phyloP scores from a whole-genome alignment of 2,113 vertebrate species.

The Callithrix jacchus region DNA sequence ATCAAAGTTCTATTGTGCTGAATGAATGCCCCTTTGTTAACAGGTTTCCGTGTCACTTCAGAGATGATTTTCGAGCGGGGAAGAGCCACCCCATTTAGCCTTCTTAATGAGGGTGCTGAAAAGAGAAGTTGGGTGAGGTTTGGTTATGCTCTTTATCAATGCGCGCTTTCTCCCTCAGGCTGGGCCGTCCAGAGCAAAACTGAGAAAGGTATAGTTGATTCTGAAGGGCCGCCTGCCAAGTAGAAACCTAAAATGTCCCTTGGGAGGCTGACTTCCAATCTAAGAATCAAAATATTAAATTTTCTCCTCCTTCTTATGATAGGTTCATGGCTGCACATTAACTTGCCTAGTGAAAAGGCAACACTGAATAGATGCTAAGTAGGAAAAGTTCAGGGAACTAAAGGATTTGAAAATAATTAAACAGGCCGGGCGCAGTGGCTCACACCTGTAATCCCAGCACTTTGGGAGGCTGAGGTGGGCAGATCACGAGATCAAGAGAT shows the following conservation, averaged over 20 bases:
- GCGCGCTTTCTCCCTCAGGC: neutral
- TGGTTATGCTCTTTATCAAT: neutral
- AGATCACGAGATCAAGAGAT: too few relatives aligned
- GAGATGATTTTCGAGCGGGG: slow-evolving; percentile 50
- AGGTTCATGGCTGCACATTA: neutral
- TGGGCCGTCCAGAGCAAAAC: neutral
- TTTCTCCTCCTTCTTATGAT: neutral
- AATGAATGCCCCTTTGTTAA: slow-evolving; percentile 55
- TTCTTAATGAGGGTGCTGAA: slow-evolving; percentile 35
- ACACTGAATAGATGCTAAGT: neutral
- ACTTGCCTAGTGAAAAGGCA: neutral
- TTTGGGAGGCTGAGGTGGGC: too few relatives aligned
- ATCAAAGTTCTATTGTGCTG: slow-evolving; percentile 48
- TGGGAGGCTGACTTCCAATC: neutral
- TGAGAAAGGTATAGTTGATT: neutral
- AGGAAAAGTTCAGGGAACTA: neutral
- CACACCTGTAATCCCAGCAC: too few relatives aligned
- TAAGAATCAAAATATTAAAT: neutral
- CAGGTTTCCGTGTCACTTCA: slow-evolving; percentile 18
- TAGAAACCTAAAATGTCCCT: neutral
- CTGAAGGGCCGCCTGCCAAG: neutral
- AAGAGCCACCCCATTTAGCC: neutral
- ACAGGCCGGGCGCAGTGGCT: too few relatives aligned
- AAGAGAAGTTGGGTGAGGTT: neutral
- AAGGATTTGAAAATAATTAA: neutral